phyloP scores from a whole-genome alignment of 2,797 vertebrate species.

The Podargus strigoides region DNA sequence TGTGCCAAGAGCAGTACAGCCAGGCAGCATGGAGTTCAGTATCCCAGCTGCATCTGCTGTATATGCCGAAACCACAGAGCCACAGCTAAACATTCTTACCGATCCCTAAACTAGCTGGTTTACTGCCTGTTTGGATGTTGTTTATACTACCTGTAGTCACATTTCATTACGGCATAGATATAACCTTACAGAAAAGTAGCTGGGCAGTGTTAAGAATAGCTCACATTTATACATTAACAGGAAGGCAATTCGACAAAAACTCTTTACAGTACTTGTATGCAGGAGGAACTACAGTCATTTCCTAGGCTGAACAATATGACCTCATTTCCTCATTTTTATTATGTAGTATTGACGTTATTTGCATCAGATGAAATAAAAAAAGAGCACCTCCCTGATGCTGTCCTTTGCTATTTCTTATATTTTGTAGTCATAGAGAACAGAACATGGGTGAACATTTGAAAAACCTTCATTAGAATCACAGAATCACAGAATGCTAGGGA shows the following conservation, averaged over 20 bases:
- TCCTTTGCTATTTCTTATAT: neutral
- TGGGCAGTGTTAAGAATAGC: neutral
- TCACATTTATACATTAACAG: neutral
- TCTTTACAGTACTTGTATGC: neutral
- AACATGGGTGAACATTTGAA: neutral
- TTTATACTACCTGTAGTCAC: neutral
- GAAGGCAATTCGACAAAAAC: neutral
- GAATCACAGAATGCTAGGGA: no score
- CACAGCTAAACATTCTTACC: neutral
- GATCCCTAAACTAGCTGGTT: neutral
- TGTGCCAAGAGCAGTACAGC: neutral
- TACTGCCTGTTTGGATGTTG: neutral
- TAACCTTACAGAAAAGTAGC: neutral
- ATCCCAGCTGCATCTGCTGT: neutral
- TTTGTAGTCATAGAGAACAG: neutral
- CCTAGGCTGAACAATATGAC: conserved; percentile 4
- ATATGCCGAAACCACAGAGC: neutral
- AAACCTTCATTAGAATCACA: neutral
- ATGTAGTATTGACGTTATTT: neutral
- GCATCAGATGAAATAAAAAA: neutral
- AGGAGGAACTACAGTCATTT: conserved; percentile 11
- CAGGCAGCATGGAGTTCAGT: neutral
- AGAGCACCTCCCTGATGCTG: neutral
- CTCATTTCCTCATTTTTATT: conserved; percentile 42
- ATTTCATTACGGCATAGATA: neutral